phyloP scores from a whole-genome alignment of 2,113 vertebrate species.

The Thomomys bottae region DNA sequence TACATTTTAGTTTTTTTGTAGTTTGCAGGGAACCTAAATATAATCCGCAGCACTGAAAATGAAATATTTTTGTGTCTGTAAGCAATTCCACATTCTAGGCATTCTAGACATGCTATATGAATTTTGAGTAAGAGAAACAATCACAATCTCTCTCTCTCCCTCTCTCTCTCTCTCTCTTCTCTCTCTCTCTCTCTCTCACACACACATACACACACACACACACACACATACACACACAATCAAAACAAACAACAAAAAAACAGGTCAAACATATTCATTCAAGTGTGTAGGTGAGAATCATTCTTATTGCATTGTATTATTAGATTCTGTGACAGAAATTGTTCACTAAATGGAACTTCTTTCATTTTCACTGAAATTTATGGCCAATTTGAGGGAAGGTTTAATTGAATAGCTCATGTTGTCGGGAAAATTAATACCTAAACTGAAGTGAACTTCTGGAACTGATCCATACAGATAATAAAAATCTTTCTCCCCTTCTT shows the following conservation, averaged over 20 bases:
- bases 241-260: background rate
- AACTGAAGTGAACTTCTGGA: slow-evolving; percentile 75
- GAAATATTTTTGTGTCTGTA: background rate
- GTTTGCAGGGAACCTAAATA: background rate
- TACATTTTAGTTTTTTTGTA: background rate
- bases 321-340: slow-evolving; percentile 70
- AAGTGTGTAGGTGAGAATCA: slow-evolving; percentile 63
- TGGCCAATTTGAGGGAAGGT: slow-evolving; percentile 80
- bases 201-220: no score
- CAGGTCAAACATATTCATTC: slow-evolving; percentile 48
- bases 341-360: slow-evolving; percentile 76
- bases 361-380: slow-evolving; percentile 80
- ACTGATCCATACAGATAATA: slow-evolving; percentile 75
- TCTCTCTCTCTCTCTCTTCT: no score
- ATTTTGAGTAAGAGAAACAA: background rate
- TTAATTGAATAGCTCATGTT: slow-evolving; percentile 83
- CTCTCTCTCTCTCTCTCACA: no score
- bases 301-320: slow-evolving; percentile 62
- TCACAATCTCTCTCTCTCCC: no score
- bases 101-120: background rate
- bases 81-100: background rate
- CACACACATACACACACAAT: background rate
- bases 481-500: slow-evolving; percentile 59
- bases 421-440: slow-evolving; percentile 79
- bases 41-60: background rate